These are phyloP conservation scores for Hemibagrus guttatus DNA, from an alignment of 2,797 vertebrate species.

Conservation along the genomic window DNA sequence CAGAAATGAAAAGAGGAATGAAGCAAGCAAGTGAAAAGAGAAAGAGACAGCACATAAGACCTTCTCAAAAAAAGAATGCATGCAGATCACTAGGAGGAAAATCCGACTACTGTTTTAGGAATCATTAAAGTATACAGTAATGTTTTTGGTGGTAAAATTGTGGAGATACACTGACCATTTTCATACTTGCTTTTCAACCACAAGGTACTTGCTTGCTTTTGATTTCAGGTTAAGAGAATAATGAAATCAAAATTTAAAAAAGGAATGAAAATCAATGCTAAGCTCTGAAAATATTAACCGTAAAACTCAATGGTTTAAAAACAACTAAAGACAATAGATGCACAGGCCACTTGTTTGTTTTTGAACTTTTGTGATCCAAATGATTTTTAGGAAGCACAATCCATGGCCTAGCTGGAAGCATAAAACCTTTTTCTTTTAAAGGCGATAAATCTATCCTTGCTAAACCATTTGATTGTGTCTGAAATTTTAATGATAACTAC, in stretches of 20 bases:
- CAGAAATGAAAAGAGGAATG: conserved; percentile 66
- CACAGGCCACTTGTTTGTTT: not conserved
- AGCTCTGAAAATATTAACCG: not conserved
- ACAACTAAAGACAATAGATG: not conserved
- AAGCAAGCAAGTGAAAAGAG: conserved; percentile 65
- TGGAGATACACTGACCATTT: not conserved
- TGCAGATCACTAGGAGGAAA: conserved; percentile 66
- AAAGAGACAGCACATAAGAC: conserved; percentile 67
- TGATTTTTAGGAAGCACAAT: not conserved
- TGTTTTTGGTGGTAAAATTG: not conserved
- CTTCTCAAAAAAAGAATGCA: conserved; percentile 64
- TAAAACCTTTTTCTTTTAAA: not conserved
- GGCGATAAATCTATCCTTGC: not conserved
- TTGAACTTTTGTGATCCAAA: not conserved
- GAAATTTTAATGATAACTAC: not conserved
- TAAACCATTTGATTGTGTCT: not conserved
- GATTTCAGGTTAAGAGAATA: not conserved
- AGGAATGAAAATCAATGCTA: not conserved
- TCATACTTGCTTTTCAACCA: not conserved
- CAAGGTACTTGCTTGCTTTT: conserved; percentile 2
- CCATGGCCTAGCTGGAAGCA: not conserved
- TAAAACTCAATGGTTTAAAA: not conserved
- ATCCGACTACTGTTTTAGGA: conserved; percentile 26
- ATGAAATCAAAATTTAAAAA: not conserved
- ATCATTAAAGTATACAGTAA: not conserved